Evolutionary conservation across 2,113 vertebrate species (phyloP).

Genomic region (Dipodomys ordii): DNA sequence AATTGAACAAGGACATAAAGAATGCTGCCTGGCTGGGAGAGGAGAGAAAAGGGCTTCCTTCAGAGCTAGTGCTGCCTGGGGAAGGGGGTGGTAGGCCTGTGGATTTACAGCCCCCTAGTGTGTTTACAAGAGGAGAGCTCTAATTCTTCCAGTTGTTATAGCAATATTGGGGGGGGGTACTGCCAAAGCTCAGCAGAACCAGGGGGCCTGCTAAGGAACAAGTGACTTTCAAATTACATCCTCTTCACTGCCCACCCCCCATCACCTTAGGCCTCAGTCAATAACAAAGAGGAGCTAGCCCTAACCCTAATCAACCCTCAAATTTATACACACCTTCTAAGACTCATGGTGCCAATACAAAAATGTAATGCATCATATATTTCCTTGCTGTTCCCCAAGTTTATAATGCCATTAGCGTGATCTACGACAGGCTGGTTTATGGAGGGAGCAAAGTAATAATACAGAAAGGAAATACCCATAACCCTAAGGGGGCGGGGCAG

Average conservation of each 20-base stretch:
- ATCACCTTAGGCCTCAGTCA: conserved; percentile 79
- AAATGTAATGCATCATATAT: conserved; percentile 87
- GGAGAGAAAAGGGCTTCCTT: conserved; percentile 33
- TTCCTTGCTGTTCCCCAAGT: conserved; percentile 87
- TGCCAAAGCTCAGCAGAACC: background rate
- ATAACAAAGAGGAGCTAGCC: conserved; percentile 74
- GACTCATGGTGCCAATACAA: conserved; percentile 81
- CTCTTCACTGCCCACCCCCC: conserved; percentile 46
- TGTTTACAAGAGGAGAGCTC: conserved; percentile 83
- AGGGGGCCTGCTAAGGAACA: conserved; percentile 80
- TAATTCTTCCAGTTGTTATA: conserved; percentile 83
- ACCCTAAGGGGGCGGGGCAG: conserved; percentile 82
- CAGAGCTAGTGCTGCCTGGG: background rate
- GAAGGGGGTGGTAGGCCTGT: background rate
- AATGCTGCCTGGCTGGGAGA: background rate
- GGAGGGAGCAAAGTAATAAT: conserved; percentile 86
- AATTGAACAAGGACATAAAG: conserved; percentile 70
- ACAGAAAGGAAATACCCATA: conserved; percentile 83
- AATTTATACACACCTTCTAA: conserved; percentile 84
- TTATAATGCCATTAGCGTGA: conserved; percentile 89
- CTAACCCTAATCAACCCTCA: conserved; percentile 49
- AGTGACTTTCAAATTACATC: conserved; percentile 79
- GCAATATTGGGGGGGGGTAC: conserved; percentile 71
- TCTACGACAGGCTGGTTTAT: conserved; percentile 87
- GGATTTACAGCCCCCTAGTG: conserved; percentile 80